Evolutionary conservation across 1,140 invertebrate genomes (phyloP).

Genomic region (Drosophila aff.): DNA sequence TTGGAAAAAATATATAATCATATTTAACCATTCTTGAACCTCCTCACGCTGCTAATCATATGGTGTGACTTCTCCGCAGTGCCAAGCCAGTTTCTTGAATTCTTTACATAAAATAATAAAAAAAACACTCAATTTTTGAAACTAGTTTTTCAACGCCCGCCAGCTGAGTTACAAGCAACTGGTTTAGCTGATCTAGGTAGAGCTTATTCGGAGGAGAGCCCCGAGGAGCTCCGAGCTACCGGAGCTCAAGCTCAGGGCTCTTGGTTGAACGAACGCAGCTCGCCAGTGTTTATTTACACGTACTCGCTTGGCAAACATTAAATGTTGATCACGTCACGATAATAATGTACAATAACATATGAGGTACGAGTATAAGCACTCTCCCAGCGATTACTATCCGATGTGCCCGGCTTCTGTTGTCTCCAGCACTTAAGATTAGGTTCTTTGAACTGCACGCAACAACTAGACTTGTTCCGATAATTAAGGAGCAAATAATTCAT

Average conservation of each 20-base stretch:
- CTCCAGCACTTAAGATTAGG: background rate
- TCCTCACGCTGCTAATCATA: slow-evolving; percentile 4
- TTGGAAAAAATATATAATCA: background rate
- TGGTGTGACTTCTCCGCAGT: slow-evolving; percentile 15
- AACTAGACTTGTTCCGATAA: slow-evolving; percentile 2
- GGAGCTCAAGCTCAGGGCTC: slow-evolving; percentile 34
- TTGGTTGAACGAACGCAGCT: slow-evolving; percentile 64
- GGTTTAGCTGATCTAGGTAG: slow-evolving; percentile 52
- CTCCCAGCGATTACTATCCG: slow-evolving; percentile 5
- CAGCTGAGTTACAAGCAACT: slow-evolving; percentile 61
- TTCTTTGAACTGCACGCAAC: slow-evolving; percentile 22
- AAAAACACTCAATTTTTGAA: slow-evolving; percentile 26
- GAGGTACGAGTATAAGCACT: background rate
- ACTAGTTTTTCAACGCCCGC: slow-evolving; percentile 62
- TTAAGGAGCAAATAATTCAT: slow-evolving; percentile 11
- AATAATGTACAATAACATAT: slow-evolving; percentile 6
- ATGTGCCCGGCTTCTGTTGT: background rate
- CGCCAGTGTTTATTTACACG: slow-evolving; percentile 36
- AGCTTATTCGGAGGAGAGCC: slow-evolving; percentile 9
- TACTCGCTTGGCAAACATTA: slow-evolving; percentile 37
- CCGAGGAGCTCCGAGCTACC: slow-evolving; percentile 6
- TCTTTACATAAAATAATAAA: background rate
- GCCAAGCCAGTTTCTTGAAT: slow-evolving; percentile 2
- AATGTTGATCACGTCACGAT: slow-evolving; percentile 54
- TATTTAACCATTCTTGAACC: background rate